Percentiles rank a stretch among this genome's conserved stretches.
Evolutionary conservation across 2,888 invertebrate species (phyloP).

Genomic region (Aphidoletes aphidimyza): DNA sequence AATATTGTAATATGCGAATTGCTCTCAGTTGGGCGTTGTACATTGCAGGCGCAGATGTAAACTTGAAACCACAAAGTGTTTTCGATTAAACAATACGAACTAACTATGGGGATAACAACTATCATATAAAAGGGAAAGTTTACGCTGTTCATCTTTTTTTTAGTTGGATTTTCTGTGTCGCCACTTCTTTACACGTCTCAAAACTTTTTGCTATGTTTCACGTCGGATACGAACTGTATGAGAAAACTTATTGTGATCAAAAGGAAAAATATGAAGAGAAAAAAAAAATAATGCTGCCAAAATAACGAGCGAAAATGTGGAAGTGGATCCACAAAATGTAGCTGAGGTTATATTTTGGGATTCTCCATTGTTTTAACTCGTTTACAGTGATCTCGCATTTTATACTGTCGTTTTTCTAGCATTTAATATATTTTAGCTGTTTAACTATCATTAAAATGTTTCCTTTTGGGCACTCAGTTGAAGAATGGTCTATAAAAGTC

Average conservation of each 20-base stretch:
- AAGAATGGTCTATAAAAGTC: not conserved
- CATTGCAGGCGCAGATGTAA: not conserved
- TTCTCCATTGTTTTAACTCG: not conserved
- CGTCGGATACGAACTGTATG: not conserved
- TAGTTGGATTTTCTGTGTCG: not conserved
- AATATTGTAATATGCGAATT: conserved; percentile 30
- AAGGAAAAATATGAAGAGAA: not conserved
- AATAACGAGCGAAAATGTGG: no score
- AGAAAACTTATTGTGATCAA: conserved; percentile 31
- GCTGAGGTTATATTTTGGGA: not conserved
- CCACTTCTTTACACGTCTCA: not conserved
- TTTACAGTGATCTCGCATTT: not conserved
- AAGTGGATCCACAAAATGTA: no score
- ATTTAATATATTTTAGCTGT: not conserved
- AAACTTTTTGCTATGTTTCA: no score
- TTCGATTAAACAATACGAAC: conserved; percentile 46
- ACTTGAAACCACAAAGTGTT: conserved; percentile 3
- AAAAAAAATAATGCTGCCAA: not conserved
- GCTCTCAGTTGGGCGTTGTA: conserved; percentile 19
- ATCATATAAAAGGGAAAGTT: conserved; percentile 10
- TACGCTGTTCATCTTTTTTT: not conserved
- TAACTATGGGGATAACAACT: conserved; percentile 2
- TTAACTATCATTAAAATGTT: conserved; percentile 10
- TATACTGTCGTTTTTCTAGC: no score
- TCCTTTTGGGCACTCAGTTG: not conserved